Conservation (phyloP, 2,797 vertebrate genomes). For the Anas bahamensis region DNA sequence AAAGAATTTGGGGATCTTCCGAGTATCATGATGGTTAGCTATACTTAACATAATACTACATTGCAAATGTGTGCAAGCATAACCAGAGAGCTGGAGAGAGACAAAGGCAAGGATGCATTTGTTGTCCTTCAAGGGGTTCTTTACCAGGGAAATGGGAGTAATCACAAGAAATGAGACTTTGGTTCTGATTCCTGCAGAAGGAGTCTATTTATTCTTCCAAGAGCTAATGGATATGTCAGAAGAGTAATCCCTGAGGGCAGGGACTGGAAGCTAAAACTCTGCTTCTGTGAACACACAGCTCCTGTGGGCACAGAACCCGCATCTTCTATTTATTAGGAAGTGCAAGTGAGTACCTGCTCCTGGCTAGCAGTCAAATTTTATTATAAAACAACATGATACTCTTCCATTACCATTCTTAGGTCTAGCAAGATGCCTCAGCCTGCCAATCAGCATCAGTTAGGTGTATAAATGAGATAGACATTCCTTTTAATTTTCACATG, state of each 20-base stretch:
- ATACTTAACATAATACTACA: background rate
- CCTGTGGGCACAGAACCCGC: background rate
- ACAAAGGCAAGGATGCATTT: background rate
- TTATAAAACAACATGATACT: background rate
- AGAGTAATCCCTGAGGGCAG: background rate
- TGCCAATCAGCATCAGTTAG: background rate
- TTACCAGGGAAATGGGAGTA: background rate
- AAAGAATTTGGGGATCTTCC: background rate
- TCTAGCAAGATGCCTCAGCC: background rate
- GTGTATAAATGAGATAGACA: background rate
- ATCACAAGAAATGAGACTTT: background rate
- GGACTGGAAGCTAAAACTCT: background rate
- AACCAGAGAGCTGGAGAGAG: background rate
- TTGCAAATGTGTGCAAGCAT: background rate
- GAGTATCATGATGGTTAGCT: background rate
- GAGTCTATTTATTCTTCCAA: background rate
- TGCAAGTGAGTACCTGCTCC: background rate
- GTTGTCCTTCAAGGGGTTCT: background rate
- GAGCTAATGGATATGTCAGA: background rate
- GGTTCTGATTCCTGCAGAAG: background rate
- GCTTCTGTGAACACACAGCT: background rate
- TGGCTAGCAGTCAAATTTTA: background rate
- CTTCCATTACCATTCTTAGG: background rate
- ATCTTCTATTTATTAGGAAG: background rate
- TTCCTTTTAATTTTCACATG: background rate